phyloP scores from a whole-genome alignment of 2,888 invertebrate species.

The Apodemia duryi region DNA sequence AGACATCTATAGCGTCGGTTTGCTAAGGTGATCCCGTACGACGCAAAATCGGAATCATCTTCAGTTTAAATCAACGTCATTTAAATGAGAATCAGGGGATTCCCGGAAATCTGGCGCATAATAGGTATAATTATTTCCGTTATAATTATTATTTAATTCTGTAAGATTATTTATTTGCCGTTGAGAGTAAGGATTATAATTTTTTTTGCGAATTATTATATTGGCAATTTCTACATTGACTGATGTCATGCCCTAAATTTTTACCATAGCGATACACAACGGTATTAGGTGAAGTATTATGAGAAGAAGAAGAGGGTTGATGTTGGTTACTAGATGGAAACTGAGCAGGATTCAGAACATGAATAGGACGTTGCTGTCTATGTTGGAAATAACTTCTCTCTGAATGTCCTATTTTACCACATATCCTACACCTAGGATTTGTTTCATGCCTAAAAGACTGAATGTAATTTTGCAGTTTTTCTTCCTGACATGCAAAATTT shows the following conservation, averaged over 20 bases:
- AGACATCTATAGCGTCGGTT: not conserved
- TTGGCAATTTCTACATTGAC: constrained; percentile 9
- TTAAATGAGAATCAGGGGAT: not conserved
- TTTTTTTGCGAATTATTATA: not conserved
- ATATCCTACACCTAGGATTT: constrained; percentile 5
- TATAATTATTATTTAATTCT: not conserved
- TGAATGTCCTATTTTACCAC: not conserved
- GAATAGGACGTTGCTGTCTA: not conserved
- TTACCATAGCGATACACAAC: too few species aligned
- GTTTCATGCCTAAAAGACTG: not conserved
- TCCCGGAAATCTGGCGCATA: not conserved
- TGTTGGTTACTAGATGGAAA: not conserved
- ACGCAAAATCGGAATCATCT: constrained; percentile 13
- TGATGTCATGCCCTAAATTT: too few species aligned
- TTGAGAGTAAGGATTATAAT: not conserved
- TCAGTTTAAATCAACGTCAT: constrained; percentile 9
- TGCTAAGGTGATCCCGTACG: not conserved
- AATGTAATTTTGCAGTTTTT: constrained; percentile 17
- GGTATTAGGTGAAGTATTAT: not conserved
- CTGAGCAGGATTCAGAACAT: constrained; percentile 1
- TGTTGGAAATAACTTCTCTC: not conserved
- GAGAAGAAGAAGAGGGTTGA: too few species aligned
- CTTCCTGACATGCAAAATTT: constrained; percentile 9
- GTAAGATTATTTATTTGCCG: not conserved
- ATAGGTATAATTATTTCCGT: not conserved